Evolutionary conservation across 2,797 vertebrate genomes (phyloP).

Genomic region (Borostomias antarcticus): DNA sequence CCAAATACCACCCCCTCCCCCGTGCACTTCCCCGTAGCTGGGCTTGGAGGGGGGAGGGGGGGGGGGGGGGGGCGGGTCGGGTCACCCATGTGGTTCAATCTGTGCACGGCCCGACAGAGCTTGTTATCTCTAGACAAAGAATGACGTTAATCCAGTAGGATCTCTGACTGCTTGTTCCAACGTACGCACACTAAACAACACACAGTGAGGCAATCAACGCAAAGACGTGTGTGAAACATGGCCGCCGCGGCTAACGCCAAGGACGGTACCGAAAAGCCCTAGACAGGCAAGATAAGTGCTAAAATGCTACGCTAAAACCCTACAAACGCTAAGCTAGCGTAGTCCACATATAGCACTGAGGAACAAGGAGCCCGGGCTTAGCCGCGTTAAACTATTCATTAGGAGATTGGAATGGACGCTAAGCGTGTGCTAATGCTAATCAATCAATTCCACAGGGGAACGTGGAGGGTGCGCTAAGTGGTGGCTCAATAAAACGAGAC

Average conservation of each 20-base stretch:
- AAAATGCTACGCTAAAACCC: neutral
- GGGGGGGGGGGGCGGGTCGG: too few species aligned
- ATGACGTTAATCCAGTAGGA: slow-evolving; percentile 12
- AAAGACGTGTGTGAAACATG: neutral
- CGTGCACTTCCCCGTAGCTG: neutral
- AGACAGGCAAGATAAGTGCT: neutral
- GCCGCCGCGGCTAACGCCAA: neutral
- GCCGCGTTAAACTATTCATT: slow-evolving; percentile 19
- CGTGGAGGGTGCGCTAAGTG: slow-evolving; percentile 56
- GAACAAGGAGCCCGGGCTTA: neutral
- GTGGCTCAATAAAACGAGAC: slow-evolving; percentile 46
- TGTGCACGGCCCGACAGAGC: slow-evolving; percentile 8
- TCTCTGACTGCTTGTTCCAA: neutral
- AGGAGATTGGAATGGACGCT: neutral
- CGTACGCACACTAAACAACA: neutral
- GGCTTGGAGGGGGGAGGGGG: neutral
- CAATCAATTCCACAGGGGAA: slow-evolving; percentile 51
- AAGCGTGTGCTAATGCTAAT: slow-evolving; percentile 40
- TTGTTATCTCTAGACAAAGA: slow-evolving; percentile 8
- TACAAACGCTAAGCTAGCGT: too few species aligned
- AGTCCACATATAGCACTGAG: neutral
- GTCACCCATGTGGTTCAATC: neutral
- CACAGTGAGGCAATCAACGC: neutral
- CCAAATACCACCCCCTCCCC: too few species aligned
- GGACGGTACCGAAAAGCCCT: too few species aligned